These are phyloP conservation scores for Coracias cyanogaster DNA, from an alignment of 2,797 vertebrate genomes.

Conservation along the genomic window DNA sequence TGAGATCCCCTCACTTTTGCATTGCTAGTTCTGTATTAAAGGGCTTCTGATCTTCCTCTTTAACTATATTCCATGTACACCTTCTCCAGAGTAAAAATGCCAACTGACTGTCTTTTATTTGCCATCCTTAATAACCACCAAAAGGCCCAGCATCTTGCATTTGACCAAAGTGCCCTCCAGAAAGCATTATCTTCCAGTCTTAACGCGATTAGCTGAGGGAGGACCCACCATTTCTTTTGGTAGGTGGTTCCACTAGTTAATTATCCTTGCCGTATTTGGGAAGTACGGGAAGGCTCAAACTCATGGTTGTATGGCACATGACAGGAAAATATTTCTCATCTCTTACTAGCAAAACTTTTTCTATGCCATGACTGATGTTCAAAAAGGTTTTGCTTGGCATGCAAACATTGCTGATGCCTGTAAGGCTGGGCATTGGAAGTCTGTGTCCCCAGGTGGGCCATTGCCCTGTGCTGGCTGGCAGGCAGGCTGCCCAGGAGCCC, in stretches of 20 bases:
- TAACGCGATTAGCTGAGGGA: background rate
- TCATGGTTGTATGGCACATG: background rate
- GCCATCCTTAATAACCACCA: background rate
- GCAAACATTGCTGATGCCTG: background rate
- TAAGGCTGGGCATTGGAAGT: background rate
- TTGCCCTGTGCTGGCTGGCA: background rate
- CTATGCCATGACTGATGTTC: background rate
- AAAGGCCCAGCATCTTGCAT: background rate
- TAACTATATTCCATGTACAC: background rate
- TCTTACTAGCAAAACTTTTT: background rate
- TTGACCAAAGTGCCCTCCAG: background rate
- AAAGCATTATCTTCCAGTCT: background rate
- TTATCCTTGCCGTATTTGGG: background rate
- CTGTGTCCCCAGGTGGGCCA: background rate
- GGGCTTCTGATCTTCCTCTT: background rate
- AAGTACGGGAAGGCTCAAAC: background rate
- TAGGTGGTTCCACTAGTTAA: background rate
- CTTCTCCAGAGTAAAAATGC: background rate
- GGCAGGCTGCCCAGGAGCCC: background rate
- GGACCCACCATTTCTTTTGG: background rate
- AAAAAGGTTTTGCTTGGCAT: background rate
- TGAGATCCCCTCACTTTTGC: background rate
- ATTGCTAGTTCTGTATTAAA: background rate
- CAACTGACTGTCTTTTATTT: background rate
- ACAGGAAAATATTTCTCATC: background rate